Evolutionary conservation across 2,888 invertebrate genomes (phyloP).

Genomic region (Holacanthella duospinosa): DNA sequence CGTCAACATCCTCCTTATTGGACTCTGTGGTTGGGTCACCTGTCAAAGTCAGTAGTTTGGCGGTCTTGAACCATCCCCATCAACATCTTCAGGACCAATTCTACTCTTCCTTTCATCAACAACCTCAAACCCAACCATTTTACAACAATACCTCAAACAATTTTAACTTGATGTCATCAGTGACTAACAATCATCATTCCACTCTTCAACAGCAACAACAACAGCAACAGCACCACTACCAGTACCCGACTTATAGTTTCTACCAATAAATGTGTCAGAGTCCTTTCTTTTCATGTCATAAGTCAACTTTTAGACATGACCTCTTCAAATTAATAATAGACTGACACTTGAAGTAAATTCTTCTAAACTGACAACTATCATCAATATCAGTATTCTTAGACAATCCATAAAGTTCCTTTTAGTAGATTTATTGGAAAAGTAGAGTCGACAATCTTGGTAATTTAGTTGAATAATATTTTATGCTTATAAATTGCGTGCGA

Average conservation of each 20-base stretch:
- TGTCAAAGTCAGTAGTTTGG: conserved; percentile 8
- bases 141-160: not conserved
- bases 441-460: too few relatives aligned
- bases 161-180: conserved; percentile 1
- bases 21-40: not conserved
- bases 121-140: not conserved
- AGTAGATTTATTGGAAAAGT: too few relatives aligned
- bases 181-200: conserved; percentile 7
- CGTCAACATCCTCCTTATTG: conserved; percentile 5
- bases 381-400: too few relatives aligned
- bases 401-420: too few relatives aligned
- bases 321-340: not conserved
- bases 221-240: conserved; percentile 1
- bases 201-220: not conserved
- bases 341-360: not conserved
- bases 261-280: not conserved
- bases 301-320: not conserved
- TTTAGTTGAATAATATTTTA: too few relatives aligned
- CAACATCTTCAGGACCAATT: conserved; percentile 9
- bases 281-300: not conserved
- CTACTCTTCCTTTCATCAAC: not conserved
- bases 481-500: too few relatives aligned
- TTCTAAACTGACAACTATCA: too few relatives aligned
- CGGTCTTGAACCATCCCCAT: conserved; percentile 13
- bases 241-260: not conserved